A percentile compares a stretch with the other conserved stretches of the same genome.
Evolutionary conservation across 2,797 vertebrate genomes (phyloP).

Genomic region (Astyanax mexicanus): DNA sequence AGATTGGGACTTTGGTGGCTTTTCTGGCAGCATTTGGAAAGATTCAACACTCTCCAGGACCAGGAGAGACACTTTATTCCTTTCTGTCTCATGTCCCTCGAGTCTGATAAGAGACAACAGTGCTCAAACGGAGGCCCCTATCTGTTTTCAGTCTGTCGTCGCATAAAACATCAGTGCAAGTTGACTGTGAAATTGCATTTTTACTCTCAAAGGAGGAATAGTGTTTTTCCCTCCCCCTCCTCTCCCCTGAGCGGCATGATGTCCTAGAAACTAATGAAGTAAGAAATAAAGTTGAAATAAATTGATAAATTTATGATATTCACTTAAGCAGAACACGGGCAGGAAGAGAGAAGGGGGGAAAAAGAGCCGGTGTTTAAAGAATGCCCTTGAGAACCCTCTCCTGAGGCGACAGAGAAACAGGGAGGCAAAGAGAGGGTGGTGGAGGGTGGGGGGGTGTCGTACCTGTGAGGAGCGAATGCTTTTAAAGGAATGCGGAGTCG

Average conservation of each 20-base stretch:
- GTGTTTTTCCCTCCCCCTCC: slow-evolving; percentile 8
- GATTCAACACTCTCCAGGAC: slow-evolving; percentile 42
- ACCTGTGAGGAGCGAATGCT: not conserved
- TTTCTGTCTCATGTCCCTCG: slow-evolving; percentile 48
- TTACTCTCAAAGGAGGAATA: slow-evolving; percentile 73
- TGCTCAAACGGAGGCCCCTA: slow-evolving; percentile 65
- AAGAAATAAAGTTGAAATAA: slow-evolving; percentile 80
- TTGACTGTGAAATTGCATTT: slow-evolving; percentile 86
- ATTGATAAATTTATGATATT: slow-evolving; percentile 75
- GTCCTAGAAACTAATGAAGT: slow-evolving; percentile 81
- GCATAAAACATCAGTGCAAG: slow-evolving; percentile 80
- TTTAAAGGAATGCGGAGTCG: slow-evolving; percentile 13
- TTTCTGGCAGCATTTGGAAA: slow-evolving; percentile 33
- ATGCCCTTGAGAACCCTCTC: slow-evolving; percentile 67
- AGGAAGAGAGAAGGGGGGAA: slow-evolving; percentile 55
- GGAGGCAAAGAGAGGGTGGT: not conserved
- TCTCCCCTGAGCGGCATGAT: slow-evolving; percentile 48
- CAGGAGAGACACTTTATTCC: slow-evolving; percentile 37
- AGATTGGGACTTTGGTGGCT: slow-evolving; percentile 6
- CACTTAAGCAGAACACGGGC: slow-evolving; percentile 55
- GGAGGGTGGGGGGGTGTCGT: not conserved
- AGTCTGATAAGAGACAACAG: slow-evolving; percentile 61
- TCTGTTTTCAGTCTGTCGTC: slow-evolving; percentile 71
- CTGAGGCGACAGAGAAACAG: slow-evolving; percentile 20
- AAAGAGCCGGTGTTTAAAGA: slow-evolving; percentile 68